Evolutionary conservation across 64 coral and sea anemone species (phyloP), one percentile per base, ranked within the genome.

Genomic region (Anthopleura sola): DNA sequence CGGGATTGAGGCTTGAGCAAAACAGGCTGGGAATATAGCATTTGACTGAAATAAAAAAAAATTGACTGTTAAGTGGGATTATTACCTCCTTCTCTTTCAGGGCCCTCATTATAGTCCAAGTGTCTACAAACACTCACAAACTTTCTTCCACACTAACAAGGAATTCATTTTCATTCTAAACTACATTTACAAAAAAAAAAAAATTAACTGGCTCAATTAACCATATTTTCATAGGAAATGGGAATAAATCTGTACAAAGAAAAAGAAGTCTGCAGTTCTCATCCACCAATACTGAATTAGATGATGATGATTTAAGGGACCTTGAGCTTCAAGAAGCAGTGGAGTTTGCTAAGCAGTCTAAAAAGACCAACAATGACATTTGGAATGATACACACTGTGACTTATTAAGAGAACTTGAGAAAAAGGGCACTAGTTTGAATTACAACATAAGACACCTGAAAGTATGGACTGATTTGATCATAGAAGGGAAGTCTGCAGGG

Each of bases 391-490:
- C 58, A 0, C 82, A 60, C 6, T 84, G 82, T 21, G 48, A 84
- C 21, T 21, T 74, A 9, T 60, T 86, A 3, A 36, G 60, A n/a
- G 84, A 86, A n/a, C 84, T 86, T 16, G 62, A 86, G 46, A 86
- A 86, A 48, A 86, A 75, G 40, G 84, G 84, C 21, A 86, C 24
- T 26, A 74, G 49, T 26, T 28, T 6, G 16, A 44, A 34, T 24
- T 86, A 75, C 64, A 75, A 75, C n/a, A n/a, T 64, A 71, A n/a
- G n/a, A n/a, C 83, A 85, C 55, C 31, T 85, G 28, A 85, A 85
- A 32, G 15, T 85, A 38, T 85, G 84, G 58, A 48, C 46, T 48
- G 46, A 48, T 48, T 3, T 5, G 46, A 48, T 48, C 3, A 48
- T 48, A 5, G 46, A 48, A 5, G 46, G 46, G 3, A 48, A 11